phyloP scores from a whole-genome alignment of 2,797 vertebrate species.

The Choloepus didactylus region DNA sequence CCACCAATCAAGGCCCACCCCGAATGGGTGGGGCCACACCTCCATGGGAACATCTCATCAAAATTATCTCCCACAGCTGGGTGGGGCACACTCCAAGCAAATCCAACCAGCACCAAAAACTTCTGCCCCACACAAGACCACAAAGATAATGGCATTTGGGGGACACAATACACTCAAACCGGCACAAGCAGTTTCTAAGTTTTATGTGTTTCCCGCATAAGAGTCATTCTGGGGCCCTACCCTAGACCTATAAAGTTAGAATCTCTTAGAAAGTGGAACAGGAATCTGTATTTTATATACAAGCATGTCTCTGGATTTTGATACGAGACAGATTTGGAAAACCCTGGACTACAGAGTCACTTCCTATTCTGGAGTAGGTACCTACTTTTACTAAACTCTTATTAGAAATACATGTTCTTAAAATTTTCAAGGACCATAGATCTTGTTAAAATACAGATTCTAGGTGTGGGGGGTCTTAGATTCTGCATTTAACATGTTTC shows the following conservation, averaged over 20 bases:
- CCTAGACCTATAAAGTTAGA: slow-evolving; percentile 13
- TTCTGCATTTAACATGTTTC: too few relatives aligned
- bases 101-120: too few relatives aligned
- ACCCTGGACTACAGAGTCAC: neutral
- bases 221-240: neutral
- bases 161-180: too few relatives aligned
- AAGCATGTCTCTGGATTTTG: neutral
- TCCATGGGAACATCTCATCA: too few relatives aligned
- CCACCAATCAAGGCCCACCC: too few relatives aligned
- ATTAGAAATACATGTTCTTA: neutral
- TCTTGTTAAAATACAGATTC: neutral
- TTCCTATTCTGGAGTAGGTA: neutral
- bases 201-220: neutral
- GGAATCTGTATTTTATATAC: neutral
- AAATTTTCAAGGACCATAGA: neutral
- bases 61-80: too few relatives aligned
- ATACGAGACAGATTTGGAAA: neutral
- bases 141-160: too few relatives aligned
- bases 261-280: neutral
- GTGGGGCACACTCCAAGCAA: too few relatives aligned
- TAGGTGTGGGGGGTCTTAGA: too few relatives aligned
- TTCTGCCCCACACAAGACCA: too few relatives aligned
- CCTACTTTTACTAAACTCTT: neutral
- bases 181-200: neutral
- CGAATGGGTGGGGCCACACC: too few relatives aligned